phyloP scores from a whole-genome alignment of 2,888 invertebrate genomes.

The Stegophylla sp. region DNA sequence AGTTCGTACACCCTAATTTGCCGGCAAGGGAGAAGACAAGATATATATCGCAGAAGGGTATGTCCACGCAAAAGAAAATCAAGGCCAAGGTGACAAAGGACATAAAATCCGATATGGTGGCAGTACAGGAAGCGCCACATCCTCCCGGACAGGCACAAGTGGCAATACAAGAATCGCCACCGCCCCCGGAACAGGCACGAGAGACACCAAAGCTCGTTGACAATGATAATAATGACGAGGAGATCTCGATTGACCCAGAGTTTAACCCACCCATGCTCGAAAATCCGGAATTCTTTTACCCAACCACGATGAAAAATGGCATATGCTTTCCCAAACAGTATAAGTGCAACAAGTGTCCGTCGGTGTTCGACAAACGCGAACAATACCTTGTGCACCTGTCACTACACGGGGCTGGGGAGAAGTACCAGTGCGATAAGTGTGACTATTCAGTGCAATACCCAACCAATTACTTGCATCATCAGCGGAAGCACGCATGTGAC shows the following conservation, averaged over 20 bases:
- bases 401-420: slow-evolving; percentile 82
- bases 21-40: slow-evolving; percentile 51
- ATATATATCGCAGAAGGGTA: not conserved
- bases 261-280: slow-evolving; percentile 76
- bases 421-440: slow-evolving; percentile 82
- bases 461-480: slow-evolving; percentile 82
- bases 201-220: not conserved
- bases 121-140: too few relatives aligned
- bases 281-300: slow-evolving; percentile 79
- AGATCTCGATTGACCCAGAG: slow-evolving; percentile 68
- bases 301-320: slow-evolving; percentile 77
- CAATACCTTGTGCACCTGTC: slow-evolving; percentile 84
- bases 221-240: not conserved
- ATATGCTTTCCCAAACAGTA: slow-evolving; percentile 78
- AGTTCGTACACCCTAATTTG: slow-evolving; percentile 65
- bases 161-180: too few relatives aligned
- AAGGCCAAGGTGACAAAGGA: not conserved
- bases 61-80: not conserved
- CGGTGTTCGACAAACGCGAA: slow-evolving; percentile 83
- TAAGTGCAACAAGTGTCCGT: slow-evolving; percentile 85
- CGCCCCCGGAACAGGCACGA: not conserved
- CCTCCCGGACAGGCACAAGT: too few relatives aligned
- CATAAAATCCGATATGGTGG: too few relatives aligned
- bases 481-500: slow-evolving; percentile 74
- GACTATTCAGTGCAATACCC: slow-evolving; percentile 89